Conservation (phyloP, 1,140 invertebrate species). For the Cydia strobilella region DNA sequence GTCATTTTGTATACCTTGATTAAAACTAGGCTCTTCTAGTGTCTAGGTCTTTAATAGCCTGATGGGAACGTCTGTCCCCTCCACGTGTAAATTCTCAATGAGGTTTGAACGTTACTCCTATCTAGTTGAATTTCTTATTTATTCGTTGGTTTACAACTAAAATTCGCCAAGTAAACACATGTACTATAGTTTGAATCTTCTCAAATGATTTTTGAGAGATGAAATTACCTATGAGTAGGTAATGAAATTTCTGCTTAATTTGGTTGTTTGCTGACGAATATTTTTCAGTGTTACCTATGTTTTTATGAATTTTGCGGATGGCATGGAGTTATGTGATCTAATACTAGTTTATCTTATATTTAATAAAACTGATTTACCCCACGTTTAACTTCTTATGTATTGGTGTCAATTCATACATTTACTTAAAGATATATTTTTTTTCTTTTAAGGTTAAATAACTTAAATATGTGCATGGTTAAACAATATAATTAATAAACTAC, state of each 20-base stretch:
- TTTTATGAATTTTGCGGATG: too few species aligned
- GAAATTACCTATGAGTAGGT: too few species aligned
- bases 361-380: not conserved
- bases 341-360: not conserved
- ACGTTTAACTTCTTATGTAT: not conserved
- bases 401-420: too few species aligned
- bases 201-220: too few species aligned
- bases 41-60: constrained; percentile 10
- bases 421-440: too few species aligned
- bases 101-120: not conserved
- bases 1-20: not conserved
- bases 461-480: too few species aligned
- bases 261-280: not conserved
- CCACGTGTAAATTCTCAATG: not conserved
- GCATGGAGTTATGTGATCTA: constrained; percentile 1
- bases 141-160: constrained; percentile 6
- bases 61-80: not conserved
- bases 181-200: too few species aligned
- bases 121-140: not conserved
- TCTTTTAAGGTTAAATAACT: too few species aligned
- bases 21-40: constrained; percentile 2
- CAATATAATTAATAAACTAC: too few species aligned
- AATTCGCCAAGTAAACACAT: not conserved
- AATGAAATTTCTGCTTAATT: not conserved
- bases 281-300: not conserved